Evolutionary conservation across 1,140 invertebrate genomes (phyloP).

Genomic region (Anoplolepis gracilipes): DNA sequence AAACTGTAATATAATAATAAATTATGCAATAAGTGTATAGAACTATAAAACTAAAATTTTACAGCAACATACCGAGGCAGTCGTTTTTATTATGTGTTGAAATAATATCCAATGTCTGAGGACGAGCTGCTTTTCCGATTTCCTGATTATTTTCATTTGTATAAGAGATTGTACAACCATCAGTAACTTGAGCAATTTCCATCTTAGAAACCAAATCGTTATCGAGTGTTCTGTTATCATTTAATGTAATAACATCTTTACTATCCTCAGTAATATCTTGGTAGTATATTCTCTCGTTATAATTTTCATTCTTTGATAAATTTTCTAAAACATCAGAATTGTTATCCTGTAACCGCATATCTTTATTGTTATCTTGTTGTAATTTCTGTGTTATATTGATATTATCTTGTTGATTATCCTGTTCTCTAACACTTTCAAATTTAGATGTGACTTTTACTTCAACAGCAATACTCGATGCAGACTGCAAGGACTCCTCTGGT

Average conservation of each 20-base stretch:
- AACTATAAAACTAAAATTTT: conserved; percentile 35
- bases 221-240: not conserved
- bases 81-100: conserved; percentile 78
- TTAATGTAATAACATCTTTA: not conserved
- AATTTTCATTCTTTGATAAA: conserved; percentile 12
- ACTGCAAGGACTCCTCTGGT: not conserved
- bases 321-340: not conserved
- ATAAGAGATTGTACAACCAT: conserved; percentile 58
- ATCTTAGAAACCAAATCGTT: conserved; percentile 26
- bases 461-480: not conserved
- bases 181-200: conserved; percentile 39
- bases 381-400: conserved; percentile 27
- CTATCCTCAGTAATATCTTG: conserved; percentile 22
- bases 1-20: conserved; percentile 1
- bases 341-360: conserved; percentile 30
- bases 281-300: not conserved
- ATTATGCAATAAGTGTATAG: not conserved
- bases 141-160: conserved; percentile 71
- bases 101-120: conserved; percentile 82
- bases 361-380: not conserved
- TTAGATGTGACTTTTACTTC: conserved; percentile 54
- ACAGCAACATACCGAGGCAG: conserved; percentile 50
- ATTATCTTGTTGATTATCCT: conserved; percentile 13
- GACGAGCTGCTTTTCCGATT: conserved; percentile 77
- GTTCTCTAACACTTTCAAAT: conserved; percentile 58